Percentiles rank a stretch among this genome's conserved stretches.
phyloP scores from a whole-genome alignment of 2,888 invertebrate genomes.

The Incurvaria masculella region DNA sequence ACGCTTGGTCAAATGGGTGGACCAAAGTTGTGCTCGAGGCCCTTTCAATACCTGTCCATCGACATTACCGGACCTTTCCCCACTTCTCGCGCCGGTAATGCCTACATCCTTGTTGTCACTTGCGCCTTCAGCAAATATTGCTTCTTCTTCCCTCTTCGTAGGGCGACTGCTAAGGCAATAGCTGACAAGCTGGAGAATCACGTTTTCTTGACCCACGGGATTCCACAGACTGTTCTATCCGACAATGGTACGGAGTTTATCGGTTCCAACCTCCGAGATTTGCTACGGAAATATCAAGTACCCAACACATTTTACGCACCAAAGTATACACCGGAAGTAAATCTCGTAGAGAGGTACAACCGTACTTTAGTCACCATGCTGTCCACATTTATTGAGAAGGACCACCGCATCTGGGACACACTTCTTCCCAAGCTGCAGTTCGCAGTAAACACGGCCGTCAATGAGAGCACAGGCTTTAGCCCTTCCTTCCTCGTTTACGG shows the following conservation, averaged over 20 bases:
- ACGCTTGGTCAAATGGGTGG: slow-evolving; percentile 16
- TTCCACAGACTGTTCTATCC: background rate
- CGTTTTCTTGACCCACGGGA: background rate
- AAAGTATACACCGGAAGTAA: too few relatives aligned
- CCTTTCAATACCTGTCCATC: slow-evolving; percentile 19
- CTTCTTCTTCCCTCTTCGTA: background rate
- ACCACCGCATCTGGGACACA: too few relatives aligned
- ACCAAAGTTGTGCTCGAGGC: slow-evolving; percentile 16
- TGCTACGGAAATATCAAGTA: slow-evolving; percentile 7
- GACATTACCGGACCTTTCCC: slow-evolving; percentile 5
- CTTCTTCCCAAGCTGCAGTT: too few relatives aligned
- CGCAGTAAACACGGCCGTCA: too few relatives aligned
- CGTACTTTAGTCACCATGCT: too few relatives aligned
- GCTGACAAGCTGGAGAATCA: background rate
- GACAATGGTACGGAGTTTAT: slow-evolving; percentile 10
- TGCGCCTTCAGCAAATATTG: background rate
- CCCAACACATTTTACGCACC: too few relatives aligned
- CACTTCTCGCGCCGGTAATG: background rate
- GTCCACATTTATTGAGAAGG: too few relatives aligned
- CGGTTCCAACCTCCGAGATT: background rate
- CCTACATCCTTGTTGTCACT: background rate
- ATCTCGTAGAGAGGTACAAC: too few relatives aligned
- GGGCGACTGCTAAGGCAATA: background rate
- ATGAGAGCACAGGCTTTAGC: too few relatives aligned
- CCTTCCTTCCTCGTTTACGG: too few relatives aligned